Percentiles rank a stretch among this genome's conserved stretches.
Evolutionary conservation across 1,140 invertebrate genomes (phyloP).

Genomic region (Zaprionus tsacasi): DNA sequence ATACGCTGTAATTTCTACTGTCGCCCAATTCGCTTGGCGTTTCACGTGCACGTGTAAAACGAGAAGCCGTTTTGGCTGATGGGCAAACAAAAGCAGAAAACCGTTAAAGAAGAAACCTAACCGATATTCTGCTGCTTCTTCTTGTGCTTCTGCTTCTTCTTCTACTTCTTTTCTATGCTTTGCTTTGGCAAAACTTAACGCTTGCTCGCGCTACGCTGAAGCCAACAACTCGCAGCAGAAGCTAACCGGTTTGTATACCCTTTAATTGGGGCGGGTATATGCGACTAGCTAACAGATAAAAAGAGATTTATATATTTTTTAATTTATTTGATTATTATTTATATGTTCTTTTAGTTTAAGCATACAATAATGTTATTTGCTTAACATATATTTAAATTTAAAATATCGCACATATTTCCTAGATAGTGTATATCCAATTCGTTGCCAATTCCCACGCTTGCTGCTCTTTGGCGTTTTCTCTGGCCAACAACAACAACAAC

Average conservation of each 20-base stretch:
- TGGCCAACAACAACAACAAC: constrained; percentile 6
- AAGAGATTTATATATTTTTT: background rate
- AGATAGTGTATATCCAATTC: background rate
- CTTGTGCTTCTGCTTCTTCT: background rate
- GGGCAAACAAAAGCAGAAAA: constrained; percentile 10
- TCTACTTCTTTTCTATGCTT: background rate
- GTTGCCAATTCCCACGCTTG: background rate
- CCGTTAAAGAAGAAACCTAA: constrained; percentile 27
- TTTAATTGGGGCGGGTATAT: background rate
- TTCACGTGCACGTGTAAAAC: constrained; percentile 9
- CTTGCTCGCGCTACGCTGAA: constrained; percentile 19
- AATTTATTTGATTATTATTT: background rate
- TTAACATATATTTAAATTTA: constrained; percentile 6
- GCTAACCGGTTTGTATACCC: constrained; percentile 39
- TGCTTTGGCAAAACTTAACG: constrained; percentile 31
- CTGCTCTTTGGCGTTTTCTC: constrained; percentile 7
- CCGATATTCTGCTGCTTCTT: constrained; percentile 25
- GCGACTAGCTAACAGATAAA: too few relatives aligned
- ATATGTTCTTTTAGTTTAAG: background rate
- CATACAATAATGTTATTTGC: too few relatives aligned
- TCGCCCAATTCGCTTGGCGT: background rate
- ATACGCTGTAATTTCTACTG: too few relatives aligned
- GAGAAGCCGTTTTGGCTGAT: constrained; percentile 2
- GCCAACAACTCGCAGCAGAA: constrained; percentile 12
- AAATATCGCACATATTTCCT: background rate